phyloP scores from a whole-genome alignment of 2,888 invertebrate genomes.

The Cryptus viduatorius region DNA sequence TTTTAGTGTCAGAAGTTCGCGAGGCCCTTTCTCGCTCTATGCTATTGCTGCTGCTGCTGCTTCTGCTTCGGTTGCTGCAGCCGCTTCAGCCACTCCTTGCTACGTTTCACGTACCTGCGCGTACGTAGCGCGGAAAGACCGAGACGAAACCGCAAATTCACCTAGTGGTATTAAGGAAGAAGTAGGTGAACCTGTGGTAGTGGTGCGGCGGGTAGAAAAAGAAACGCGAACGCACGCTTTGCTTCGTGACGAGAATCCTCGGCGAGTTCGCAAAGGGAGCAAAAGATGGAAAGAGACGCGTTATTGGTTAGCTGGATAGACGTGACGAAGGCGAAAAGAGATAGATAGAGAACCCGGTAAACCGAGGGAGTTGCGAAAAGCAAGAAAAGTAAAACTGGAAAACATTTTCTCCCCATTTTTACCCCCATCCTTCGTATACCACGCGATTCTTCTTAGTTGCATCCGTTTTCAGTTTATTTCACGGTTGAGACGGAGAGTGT shows the following conservation, averaged over 20 bases:
- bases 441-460: conserved; percentile 11
- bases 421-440: not conserved
- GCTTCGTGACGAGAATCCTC: conserved; percentile 39
- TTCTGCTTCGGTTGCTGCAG: conserved; percentile 13
- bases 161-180: conserved; percentile 32
- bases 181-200: conserved; percentile 32
- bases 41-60: conserved; percentile 3
- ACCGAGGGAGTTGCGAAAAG: conserved; percentile 21
- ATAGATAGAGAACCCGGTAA: not conserved
- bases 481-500: not conserved
- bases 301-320: conserved; percentile 47
- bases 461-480: conserved; percentile 3
- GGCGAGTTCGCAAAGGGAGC: conserved; percentile 25
- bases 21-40: conserved; percentile 12
- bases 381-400: conserved; percentile 15
- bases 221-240: conserved; percentile 18
- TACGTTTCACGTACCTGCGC: conserved; percentile 31
- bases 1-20: conserved; percentile 62
- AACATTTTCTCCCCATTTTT: conserved; percentile 21
- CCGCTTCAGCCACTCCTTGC: conserved; percentile 19
- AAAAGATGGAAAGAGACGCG: conserved; percentile 23
- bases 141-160: conserved; percentile 41
- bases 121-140: conserved; percentile 11
- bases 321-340: not conserved
- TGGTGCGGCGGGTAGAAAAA: not conserved